Conservation (phyloP, 2,113 vertebrate species). For the Protobothrops flavoviridis region DNA sequence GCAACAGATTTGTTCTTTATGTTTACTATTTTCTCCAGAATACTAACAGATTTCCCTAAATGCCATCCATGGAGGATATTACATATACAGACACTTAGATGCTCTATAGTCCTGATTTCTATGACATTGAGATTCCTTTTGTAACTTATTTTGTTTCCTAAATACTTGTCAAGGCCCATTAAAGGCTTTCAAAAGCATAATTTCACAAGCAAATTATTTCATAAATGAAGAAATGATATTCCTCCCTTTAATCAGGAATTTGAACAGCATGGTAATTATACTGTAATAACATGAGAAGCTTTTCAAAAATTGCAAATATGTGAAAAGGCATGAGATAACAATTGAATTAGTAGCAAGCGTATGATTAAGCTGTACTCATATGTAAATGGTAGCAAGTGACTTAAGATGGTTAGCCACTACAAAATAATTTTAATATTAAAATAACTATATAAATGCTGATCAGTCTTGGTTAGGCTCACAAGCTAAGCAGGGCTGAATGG, state of each 20-base stretch:
- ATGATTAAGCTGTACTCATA: background rate
- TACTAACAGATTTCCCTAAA: background rate
- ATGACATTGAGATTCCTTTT: background rate
- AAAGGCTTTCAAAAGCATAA: background rate
- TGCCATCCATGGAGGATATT: background rate
- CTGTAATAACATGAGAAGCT: background rate
- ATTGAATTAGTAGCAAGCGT: background rate
- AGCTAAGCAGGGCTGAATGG: background rate
- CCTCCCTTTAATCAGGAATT: background rate
- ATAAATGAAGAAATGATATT: background rate
- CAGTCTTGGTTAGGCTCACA: background rate
- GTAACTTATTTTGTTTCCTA: background rate
- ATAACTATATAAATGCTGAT: background rate
- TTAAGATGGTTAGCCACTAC: background rate
- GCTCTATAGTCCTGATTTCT: background rate
- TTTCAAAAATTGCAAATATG: background rate
- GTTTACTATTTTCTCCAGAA: background rate
- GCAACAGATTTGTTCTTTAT: background rate
- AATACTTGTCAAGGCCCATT: background rate
- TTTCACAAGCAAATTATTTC: background rate
- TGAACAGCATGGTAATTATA: background rate
- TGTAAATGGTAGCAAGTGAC: background rate
- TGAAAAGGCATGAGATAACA: background rate
- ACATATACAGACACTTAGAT: background rate
- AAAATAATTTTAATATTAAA: background rate